Percentiles rank a stretch among this genome's conserved stretches.
Conservation (phyloP, 1,140 invertebrate genomes). For the Lethrus apterus region DNA sequence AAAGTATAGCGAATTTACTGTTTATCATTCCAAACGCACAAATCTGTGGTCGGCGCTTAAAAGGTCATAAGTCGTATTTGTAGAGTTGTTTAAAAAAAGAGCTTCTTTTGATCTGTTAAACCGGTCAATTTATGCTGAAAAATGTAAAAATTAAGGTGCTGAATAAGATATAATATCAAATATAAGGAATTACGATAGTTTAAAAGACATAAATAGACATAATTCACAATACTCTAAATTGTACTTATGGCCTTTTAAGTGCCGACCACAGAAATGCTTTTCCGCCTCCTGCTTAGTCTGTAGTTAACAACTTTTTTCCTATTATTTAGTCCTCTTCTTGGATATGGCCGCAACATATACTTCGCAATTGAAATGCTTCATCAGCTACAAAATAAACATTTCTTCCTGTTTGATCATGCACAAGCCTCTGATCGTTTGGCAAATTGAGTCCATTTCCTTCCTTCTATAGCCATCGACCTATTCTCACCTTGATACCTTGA, state of each 20-base stretch:
- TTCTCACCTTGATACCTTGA: slow-evolving; percentile 13
- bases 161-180: no score
- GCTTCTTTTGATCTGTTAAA: no score
- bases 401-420: neutral
- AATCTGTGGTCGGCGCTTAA: no score
- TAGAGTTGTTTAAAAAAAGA: no score
- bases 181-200: no score
- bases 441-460: neutral
- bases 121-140: no score
- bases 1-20: neutral
- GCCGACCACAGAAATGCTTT: no score
- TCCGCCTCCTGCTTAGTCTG: slow-evolving; percentile 1
- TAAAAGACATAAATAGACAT: no score
- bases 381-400: slow-evolving; percentile 7
- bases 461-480: slow-evolving; percentile 1
- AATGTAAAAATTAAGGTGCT: no score
- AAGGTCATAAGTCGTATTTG: no score
- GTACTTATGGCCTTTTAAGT: no score
- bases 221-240: no score
- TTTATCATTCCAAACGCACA: slow-evolving; percentile 7
- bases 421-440: neutral
- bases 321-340: slow-evolving; percentile 6
- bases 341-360: slow-evolving; percentile 7
- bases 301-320: slow-evolving; percentile 7
- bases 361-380: slow-evolving; percentile 5